phyloP scores from a whole-genome alignment of 1,140 invertebrate genomes.

The Zeugodacus cucurbitae region DNA sequence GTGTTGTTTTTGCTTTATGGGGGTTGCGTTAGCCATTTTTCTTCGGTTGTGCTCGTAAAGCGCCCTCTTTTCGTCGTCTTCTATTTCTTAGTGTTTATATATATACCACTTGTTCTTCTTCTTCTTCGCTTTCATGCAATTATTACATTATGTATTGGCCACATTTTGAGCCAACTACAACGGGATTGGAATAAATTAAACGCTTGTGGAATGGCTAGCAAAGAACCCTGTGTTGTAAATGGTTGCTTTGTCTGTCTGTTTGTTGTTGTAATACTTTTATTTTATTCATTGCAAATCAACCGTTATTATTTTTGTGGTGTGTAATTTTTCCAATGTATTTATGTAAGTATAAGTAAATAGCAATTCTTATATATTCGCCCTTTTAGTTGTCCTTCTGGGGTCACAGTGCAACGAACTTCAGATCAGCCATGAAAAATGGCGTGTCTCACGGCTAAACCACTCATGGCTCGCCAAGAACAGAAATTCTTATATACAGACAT shows the following conservation, averaged over 20 bases:
- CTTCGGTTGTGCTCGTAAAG: conserved; percentile 37
- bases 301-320: neutral
- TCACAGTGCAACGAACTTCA: conserved; percentile 16
- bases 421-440: conserved; percentile 17
- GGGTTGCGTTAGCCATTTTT: conserved; percentile 41
- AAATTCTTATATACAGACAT: neutral
- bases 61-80: neutral
- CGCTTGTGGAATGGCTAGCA: conserved; percentile 5
- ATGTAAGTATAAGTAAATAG: neutral
- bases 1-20: neutral
- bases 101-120: neutral
- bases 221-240: neutral
- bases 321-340: neutral
- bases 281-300: neutral
- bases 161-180: conserved; percentile 42
- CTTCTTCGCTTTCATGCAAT: neutral
- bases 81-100: neutral
- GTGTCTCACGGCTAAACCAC: neutral
- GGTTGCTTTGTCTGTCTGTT: neutral
- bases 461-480: neutral
- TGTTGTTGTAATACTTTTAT: neutral
- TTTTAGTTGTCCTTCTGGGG: neutral
- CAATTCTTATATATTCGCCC: neutral
- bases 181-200: conserved; percentile 45
- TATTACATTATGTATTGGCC: conserved; percentile 39